Percentiles rank a stretch among this genome's conserved stretches.
Conservation (phyloP, 2,797 vertebrate species). For the Dallia pectoralis region DNA sequence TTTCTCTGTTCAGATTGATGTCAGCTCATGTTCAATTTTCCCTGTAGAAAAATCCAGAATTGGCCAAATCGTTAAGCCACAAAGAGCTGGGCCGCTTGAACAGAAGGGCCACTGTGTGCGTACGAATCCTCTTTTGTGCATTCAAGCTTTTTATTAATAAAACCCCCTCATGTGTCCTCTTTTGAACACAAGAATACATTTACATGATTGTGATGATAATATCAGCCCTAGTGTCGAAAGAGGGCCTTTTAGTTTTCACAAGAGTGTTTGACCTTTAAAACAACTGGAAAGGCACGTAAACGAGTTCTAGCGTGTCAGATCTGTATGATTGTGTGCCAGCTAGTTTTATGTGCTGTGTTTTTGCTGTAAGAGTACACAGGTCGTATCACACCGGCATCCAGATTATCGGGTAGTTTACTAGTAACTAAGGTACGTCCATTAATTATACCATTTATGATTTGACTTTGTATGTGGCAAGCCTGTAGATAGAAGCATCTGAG, state of each 20-base stretch:
- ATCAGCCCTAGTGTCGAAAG: background rate
- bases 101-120: no score
- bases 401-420: background rate
- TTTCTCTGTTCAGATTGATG: slow-evolving; percentile 1
- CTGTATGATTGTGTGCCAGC: background rate
- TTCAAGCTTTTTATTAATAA: no score
- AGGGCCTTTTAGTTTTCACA: background rate
- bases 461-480: background rate
- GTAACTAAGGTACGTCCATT: background rate
- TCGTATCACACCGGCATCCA: background rate
- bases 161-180: background rate
- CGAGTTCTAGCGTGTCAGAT: background rate
- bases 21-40: background rate
- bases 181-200: background rate
- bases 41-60: no score
- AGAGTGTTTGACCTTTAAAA: background rate
- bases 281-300: background rate
- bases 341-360: background rate
- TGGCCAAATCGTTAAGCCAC: no score
- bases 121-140: no score
- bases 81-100: no score
- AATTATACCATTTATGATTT: background rate
- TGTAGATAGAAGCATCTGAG: background rate
- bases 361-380: background rate
- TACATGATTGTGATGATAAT: background rate